Evolutionary conservation across 2,888 invertebrate genomes (phyloP), one percentile per base, ranked within the genome.

Genomic region (Dynastes tityus): DNA sequence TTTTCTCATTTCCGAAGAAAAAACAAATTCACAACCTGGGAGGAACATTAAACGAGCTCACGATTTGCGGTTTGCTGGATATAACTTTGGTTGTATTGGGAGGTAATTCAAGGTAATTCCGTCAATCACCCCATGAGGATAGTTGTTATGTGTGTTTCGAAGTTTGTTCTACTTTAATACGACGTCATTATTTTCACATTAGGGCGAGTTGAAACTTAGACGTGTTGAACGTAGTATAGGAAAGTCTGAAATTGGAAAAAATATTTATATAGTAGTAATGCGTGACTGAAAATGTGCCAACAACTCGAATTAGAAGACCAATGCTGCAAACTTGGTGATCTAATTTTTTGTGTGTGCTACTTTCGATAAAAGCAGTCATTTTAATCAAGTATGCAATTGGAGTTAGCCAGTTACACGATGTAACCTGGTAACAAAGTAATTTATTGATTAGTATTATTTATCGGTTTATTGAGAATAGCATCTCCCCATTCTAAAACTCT

Each of bases 101-200:
- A 40, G 16, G 45, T 67, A 67, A 67, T 67, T 40, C 40, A 45
- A 40, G 67, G 45, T 16, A 67, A 67, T 67, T 67, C 16, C 16
- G 67, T 67, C 40, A 45, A 45, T 67, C 67, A 29, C 45, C 67
- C 22, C n/a, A 6, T 16, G 67, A 67, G 67, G n/a, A 45, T 29
- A 22, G 67, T 45, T 64, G n/a, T 37, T 22, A 45, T 67, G 37
- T 45, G 22, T 5, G 45, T 67, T 67, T 67, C 40, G 16, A 67
- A 67, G 67, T 67, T 67, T 67, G 67, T 16, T 67, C 45, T 67
- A 67, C 45, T 40, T 45, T 67, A 45, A 67, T 40, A 45, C 22
- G 40, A 67, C 16, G 45, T 29, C 45, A 67, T 67, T 67, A 67
- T 67, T 67, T 67, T 45, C 67, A 16, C 67, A 67, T 67, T 67